Evolutionary conservation across 2,888 invertebrate genomes (phyloP).

Genomic region (Pseudanteris insignis): DNA sequence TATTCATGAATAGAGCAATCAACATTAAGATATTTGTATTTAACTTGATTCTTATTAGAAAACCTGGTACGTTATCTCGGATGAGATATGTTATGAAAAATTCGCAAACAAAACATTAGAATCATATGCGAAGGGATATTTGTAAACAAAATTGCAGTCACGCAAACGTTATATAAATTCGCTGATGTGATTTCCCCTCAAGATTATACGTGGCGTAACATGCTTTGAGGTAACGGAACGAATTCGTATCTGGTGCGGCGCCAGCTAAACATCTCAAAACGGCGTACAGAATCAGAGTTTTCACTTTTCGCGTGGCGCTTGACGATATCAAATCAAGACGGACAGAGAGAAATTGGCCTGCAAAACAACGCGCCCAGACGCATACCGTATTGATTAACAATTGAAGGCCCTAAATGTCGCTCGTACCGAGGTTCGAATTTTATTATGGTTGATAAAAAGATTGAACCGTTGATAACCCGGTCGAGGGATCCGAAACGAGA

Average conservation of each 20-base stretch:
- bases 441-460: background rate
- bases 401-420: no score
- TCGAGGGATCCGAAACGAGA: background rate
- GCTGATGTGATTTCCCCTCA: constrained; percentile 24
- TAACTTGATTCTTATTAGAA: no score
- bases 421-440: no score
- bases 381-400: no score
- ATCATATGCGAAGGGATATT: constrained; percentile 20
- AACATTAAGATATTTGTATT: no score
- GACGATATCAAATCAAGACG: no score
- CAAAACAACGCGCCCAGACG: no score
- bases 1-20: no score
- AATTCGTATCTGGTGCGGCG: constrained; percentile 1
- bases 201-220: constrained; percentile 15
- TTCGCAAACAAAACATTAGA: constrained; percentile 22
- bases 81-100: no score
- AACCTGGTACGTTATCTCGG: no score
- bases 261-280: constrained; percentile 5
- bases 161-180: constrained; percentile 31
- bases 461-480: background rate
- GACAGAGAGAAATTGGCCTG: no score
- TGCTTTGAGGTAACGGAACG: constrained; percentile 6
- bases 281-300: constrained; percentile 1
- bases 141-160: constrained; percentile 19
- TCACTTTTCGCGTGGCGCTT: no score